Evolutionary conservation across 2,888 invertebrate species (phyloP).

Genomic region (Nephrotoma guestfalica): DNA sequence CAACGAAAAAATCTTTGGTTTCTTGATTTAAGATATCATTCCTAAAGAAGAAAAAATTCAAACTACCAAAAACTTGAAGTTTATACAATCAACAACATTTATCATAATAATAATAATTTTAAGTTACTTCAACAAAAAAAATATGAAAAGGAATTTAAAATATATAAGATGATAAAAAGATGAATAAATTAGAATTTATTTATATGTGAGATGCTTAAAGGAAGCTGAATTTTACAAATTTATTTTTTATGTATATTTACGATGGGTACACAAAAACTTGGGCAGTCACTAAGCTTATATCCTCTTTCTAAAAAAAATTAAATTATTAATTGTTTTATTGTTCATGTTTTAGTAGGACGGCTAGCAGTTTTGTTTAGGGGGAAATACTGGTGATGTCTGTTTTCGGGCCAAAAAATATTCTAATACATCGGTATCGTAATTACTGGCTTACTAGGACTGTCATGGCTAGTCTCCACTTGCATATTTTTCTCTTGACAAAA

Average conservation of each 20-base stretch:
- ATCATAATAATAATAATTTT: neutral
- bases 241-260: neutral
- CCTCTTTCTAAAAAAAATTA: neutral
- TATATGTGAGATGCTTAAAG: neutral
- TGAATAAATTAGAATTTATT: neutral
- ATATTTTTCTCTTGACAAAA: too few species aligned
- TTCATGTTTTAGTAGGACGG: neutral
- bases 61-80: neutral
- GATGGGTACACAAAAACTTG: neutral
- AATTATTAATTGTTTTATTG: neutral
- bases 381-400: neutral
- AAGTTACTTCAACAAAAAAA: neutral
- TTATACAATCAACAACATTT: neutral
- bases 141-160: neutral
- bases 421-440: too few species aligned
- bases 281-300: neutral
- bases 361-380: neutral
- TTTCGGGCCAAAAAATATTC: too few species aligned
- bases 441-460: too few species aligned
- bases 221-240: neutral
- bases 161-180: neutral
- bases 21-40: neutral
- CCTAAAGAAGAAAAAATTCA: neutral
- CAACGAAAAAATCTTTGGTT: neutral
- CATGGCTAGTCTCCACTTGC: too few species aligned